A percentile compares a stretch with the other conserved stretches of the same genome.
phyloP scores from a whole-genome alignment of 2,888 invertebrate genomes.

The Hemicrepidius hirtus region DNA sequence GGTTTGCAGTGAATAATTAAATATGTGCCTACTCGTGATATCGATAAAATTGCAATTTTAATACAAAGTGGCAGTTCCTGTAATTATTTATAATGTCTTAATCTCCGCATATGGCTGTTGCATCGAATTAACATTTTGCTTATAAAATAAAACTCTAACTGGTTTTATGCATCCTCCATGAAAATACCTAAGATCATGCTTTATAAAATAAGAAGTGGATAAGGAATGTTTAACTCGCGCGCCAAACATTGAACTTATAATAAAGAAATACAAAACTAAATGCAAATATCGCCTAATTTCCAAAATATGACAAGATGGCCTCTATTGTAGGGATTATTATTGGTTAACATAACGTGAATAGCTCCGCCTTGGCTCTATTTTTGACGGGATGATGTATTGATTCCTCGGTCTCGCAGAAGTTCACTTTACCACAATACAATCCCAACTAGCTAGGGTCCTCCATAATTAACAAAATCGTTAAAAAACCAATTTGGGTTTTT shows the following conservation, averaged over 20 bases:
- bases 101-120: constrained; percentile 35
- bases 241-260: background rate
- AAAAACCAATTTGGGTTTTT: constrained; percentile 15
- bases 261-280: constrained; percentile 41
- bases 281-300: constrained; percentile 56
- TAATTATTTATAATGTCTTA: constrained; percentile 44
- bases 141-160: constrained; percentile 14
- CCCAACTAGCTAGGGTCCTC: constrained; percentile 39
- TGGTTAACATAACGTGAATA: constrained; percentile 76
- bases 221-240: background rate
- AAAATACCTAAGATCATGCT: background rate
- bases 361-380: constrained; percentile 76
- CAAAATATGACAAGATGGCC: constrained; percentile 75
- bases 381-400: constrained; percentile 77
- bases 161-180: constrained; percentile 19
- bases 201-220: background rate
- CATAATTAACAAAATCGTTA: constrained; percentile 42
- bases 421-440: constrained; percentile 50
- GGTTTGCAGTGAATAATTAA: constrained; percentile 14
- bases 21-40: constrained; percentile 6
- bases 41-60: constrained; percentile 20
- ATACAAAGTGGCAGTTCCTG: constrained; percentile 25
- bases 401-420: constrained; percentile 70
- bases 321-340: constrained; percentile 76
- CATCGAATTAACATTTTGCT: constrained; percentile 17